These are phyloP conservation scores for Chydorus sphaericus DNA, from an alignment of 2,888 invertebrate species.

Conservation along the genomic window DNA sequence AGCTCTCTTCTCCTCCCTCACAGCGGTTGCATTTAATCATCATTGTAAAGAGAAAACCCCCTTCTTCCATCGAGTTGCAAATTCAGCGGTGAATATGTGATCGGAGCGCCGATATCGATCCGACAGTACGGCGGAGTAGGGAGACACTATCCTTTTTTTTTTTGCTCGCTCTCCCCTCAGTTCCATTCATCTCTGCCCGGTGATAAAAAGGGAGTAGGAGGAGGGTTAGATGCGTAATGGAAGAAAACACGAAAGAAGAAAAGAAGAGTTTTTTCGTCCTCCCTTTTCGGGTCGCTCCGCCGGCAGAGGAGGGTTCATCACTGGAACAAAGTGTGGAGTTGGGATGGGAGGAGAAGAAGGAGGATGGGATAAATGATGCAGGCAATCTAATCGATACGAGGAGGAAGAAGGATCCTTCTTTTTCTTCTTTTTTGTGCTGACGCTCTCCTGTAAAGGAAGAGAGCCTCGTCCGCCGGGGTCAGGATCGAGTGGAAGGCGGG, in stretches of 20 bases:
- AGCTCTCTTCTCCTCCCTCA: no score
- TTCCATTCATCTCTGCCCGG: slow-evolving; percentile 6
- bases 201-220: no score
- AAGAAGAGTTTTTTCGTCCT: no score
- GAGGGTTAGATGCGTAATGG: no score
- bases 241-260: no score
- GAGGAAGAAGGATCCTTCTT: not conserved
- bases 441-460: not conserved
- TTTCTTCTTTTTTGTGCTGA: no score
- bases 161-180: not conserved
- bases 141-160: not conserved
- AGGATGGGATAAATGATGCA: not conserved
- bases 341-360: not conserved
- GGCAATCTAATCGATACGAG: not conserved
- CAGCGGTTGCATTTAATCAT: no score
- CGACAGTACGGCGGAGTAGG: not conserved
- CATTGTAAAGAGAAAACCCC: no score
- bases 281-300: no score
- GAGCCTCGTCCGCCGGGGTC: not conserved
- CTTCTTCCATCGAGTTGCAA: no score
- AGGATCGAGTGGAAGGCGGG: not conserved
- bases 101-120: no score
- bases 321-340: not conserved
- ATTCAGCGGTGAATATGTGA: no score
- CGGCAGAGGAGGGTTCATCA: not conserved